Conservation (phyloP, 2,113 vertebrate genomes). For the Cettia cetti region DNA sequence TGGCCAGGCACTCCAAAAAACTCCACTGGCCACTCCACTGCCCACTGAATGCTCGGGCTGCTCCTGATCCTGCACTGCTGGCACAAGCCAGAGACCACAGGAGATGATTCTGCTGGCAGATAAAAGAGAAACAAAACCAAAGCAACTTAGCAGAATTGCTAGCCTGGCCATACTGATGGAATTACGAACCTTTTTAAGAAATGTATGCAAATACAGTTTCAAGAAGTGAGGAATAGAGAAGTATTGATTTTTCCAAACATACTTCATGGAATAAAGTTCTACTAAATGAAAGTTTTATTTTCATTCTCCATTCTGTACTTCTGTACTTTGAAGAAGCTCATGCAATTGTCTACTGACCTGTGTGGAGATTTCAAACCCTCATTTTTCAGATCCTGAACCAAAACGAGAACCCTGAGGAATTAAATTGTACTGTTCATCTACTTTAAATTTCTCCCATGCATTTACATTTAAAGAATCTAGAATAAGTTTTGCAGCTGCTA, state of each 20-base stretch:
- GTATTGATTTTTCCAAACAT: background rate
- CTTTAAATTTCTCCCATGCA: background rate
- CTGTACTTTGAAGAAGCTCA: background rate
- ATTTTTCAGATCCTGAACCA: background rate
- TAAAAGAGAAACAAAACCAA: background rate
- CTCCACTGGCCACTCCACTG: rapidly evolving
- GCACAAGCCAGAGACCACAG: background rate
- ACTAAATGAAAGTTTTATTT: background rate
- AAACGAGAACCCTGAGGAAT: background rate
- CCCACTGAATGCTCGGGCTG: too few relatives aligned
- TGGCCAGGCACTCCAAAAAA: background rate
- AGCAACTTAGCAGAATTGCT: background rate
- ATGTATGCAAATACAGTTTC: background rate
- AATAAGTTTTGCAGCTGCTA: background rate
- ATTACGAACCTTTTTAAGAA: background rate
- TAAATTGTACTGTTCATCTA: background rate
- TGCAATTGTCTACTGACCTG: background rate
- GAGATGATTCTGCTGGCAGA: background rate
- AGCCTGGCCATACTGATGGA: background rate
- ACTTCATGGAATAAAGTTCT: background rate
- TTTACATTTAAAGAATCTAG: background rate
- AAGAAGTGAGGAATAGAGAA: background rate
- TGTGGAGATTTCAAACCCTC: background rate
- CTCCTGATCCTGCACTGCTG: rapidly evolving
- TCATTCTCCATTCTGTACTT: background rate